A percentile compares a stretch with the other conserved stretches of the same genome.
These are phyloP conservation scores for Trachurus trachurus DNA, from an alignment of 2,797 vertebrate genomes.

Conservation along the genomic window DNA sequence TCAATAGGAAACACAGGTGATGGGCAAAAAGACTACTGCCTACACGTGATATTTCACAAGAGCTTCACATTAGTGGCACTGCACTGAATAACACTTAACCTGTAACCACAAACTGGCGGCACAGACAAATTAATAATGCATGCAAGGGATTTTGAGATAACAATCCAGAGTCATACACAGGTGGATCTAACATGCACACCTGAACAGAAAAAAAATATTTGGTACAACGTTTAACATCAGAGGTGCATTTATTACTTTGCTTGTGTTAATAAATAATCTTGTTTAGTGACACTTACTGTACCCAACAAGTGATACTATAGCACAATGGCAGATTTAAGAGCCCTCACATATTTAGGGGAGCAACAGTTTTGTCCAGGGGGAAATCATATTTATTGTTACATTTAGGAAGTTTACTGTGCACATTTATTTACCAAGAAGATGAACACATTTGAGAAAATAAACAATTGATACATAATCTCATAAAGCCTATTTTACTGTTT, in stretches of 20 bases:
- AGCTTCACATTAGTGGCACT: not conserved
- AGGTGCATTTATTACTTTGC: not conserved
- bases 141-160: not conserved
- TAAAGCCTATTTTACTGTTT: too few species aligned
- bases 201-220: not conserved
- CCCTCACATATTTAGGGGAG: too few species aligned
- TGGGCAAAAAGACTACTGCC: constrained; percentile 24
- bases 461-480: too few species aligned
- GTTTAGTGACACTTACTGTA: not conserved
- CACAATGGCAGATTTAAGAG: too few species aligned
- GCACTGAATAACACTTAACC: not conserved
- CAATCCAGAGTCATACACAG: not conserved
- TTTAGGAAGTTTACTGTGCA: too few species aligned
- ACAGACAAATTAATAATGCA: not conserved
- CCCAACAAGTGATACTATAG: too few species aligned
- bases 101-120: not conserved
- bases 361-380: too few species aligned
- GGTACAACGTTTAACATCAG: not conserved
- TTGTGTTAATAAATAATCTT: not conserved
- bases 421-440: too few species aligned
- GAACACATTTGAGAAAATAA: too few species aligned
- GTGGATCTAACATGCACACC: not conserved
- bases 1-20: not conserved
- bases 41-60: constrained; percentile 32
- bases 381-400: too few species aligned